A percentile compares a stretch with the other conserved stretches of the same genome.
phyloP scores from a whole-genome alignment of 2,888 invertebrate species.

The Leptopterna dolabrata region DNA sequence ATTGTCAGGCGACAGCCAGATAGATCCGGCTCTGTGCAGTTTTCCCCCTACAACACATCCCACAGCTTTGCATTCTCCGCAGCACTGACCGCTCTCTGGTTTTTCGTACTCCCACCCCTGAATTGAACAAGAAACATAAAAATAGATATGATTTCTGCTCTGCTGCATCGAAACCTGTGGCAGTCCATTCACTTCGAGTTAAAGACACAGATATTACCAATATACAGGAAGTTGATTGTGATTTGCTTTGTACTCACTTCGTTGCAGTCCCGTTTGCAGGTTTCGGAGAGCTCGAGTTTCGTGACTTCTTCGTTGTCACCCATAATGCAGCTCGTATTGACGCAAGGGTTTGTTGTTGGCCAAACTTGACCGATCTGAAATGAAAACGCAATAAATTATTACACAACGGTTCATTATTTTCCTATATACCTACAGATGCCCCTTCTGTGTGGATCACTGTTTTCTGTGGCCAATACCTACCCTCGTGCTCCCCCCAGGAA shows the following conservation, averaged over 20 bases:
- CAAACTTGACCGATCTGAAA: constrained; percentile 71
- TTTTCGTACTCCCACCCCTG: constrained; percentile 74
- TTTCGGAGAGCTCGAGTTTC: constrained; percentile 70
- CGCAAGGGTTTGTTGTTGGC: constrained; percentile 72
- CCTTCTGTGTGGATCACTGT: too few relatives aligned
- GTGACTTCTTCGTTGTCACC: constrained; percentile 69
- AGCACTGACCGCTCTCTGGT: constrained; percentile 70
- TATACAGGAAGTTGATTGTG: too few relatives aligned
- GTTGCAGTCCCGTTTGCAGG: constrained; percentile 70
- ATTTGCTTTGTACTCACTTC: constrained; percentile 64
- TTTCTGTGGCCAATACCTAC: too few relatives aligned
- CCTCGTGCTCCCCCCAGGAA: too few relatives aligned
- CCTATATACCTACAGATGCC: too few relatives aligned
- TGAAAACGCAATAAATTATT: too few relatives aligned
- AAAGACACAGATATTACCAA: too few relatives aligned
- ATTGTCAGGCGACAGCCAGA: constrained; percentile 74
- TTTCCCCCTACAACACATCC: constrained; percentile 72
- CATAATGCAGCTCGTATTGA: constrained; percentile 70
- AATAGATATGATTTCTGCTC: too few relatives aligned
- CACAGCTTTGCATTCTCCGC: constrained; percentile 75
- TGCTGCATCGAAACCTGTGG: too few relatives aligned
- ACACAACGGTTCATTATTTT: too few relatives aligned
- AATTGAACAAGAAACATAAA: constrained; percentile 46
- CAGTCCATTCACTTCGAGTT: too few relatives aligned
- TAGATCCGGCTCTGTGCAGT: constrained; percentile 69